Base-by-base conservation (phyloP, 1,140 invertebrate genomes). In the Anastrepha obliqua region DNA sequence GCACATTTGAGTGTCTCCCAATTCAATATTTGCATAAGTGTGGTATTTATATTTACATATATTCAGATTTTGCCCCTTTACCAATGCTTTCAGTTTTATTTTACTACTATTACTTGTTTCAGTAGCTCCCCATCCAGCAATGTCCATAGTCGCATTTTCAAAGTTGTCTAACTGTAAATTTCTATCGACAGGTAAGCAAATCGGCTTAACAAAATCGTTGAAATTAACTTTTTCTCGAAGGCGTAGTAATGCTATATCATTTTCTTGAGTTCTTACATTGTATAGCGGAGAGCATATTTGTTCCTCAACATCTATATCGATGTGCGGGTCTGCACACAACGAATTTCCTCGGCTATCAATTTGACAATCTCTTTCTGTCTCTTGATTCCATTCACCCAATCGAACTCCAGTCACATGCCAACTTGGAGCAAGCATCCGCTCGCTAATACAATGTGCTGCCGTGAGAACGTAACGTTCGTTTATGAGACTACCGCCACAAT, bases 61-160 rank as follows among this genome's bases (percentile, higher is more conserved):
- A 1, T 90, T 85, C 44, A 89, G 86, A 15, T 89, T 17, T 88
- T 89, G 88, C 0, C 90, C 89, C 8, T 55, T 86, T 8, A 92
- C 59, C 47, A 87, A 87, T 8, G 91, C 91, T 85, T 90, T 91
- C 0, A 88, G 89, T 70, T 92, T 92, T 0, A 91, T 11, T 17
- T 65, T 39, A 87, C 91, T 92, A 51, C 81, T 78, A 0, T 20
- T 62, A 39, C 70, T 93, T 55, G 90, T 94, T 91, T 96, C 95
- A 2, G 95, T 96, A 91, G 95, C 95, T 9, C 97, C 97, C 97
- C 97, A 98, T 5, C 97, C 97, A 5, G 96, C 96, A 0, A 97
- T 96, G 86, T 95, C 95, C 20, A 97, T 94, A 51, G 93, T 94
- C n/a, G 93, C 89, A 0, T 93, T 94, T 3, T 95, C 91, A 78